Evolutionary conservation across 1,140 invertebrate genomes (phyloP), one percentile per base, ranked within the genome.

Genomic region (Meloidogyne hapla): DNA sequence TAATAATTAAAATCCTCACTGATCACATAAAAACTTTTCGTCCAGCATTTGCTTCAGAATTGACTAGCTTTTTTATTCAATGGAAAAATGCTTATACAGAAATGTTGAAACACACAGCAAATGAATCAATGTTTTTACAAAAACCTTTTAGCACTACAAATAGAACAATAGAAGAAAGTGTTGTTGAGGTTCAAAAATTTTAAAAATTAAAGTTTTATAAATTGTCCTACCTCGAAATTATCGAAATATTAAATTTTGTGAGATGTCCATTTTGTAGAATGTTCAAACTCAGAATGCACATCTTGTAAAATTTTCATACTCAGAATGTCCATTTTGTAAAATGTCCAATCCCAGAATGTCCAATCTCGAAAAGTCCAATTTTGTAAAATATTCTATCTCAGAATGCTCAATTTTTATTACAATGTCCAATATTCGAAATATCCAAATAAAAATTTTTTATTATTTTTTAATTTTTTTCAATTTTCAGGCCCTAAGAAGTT

Each of bases 11-110:
- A 73, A 79, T 81, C 21, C 28, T 81, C 18, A 83, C 69, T 18
- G 80, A 81, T 21, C 70, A 69, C 23, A 70, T 83, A 2, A 83
- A 83, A 68, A 67, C 64, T 15, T 81, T 81, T 38, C 74, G 79
- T 26, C 80, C 74, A 28, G n/a, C 67, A 25, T 79, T 75, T 33
- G 13, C 62, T 64, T 28, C 67, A 25, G 78, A 79, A 21, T 69
- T 81, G 71, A 23, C 76, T 8, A 74, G 13, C 15, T 79, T 79
- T 33, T 78, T 78, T 40, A 67, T 61, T 18, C 64, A 80, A 61
- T 78, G 75, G 64, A 78, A 78, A 23, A 80, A 79, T 48, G 77
- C 74, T 13, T 78, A 78, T 68, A 61, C 40, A 48, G 77, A 78
- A 18, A 78, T 78, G 77, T 56, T 80, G 23, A 45, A 28, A 40